phyloP scores from a whole-genome alignment of 2,113 vertebrate species.

The Aegypius monachus region DNA sequence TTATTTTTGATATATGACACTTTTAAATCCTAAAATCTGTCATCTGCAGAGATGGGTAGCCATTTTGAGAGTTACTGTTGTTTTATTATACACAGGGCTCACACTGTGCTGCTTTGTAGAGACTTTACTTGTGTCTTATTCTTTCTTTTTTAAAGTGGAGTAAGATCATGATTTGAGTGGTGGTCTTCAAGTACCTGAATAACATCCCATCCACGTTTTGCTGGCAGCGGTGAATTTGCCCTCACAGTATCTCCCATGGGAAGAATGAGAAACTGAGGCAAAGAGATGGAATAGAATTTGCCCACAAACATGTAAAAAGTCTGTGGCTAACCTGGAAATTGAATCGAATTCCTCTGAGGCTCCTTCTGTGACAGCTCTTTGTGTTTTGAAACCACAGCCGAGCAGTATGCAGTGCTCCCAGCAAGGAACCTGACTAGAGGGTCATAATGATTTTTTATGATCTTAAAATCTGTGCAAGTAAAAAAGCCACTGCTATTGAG shows the following conservation, averaged over 20 bases:
- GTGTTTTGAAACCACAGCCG: neutral
- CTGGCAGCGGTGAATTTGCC: neutral
- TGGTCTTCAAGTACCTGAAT: neutral
- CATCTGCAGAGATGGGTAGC: neutral
- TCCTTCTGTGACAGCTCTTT: neutral
- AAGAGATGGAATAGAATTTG: neutral
- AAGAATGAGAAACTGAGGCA: neutral
- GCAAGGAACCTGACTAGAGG: neutral
- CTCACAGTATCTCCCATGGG: neutral
- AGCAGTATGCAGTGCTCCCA: neutral
- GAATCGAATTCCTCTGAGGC: neutral
- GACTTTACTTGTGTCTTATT: neutral
- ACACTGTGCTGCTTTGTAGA: neutral
- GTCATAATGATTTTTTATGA: neutral
- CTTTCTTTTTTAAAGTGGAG: neutral
- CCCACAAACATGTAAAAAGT: neutral
- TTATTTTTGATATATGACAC: neutral
- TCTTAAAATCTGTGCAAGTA: neutral
- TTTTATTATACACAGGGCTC: neutral
- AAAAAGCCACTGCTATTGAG: accelerated
- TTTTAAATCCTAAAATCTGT: neutral
- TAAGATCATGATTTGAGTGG: neutral
- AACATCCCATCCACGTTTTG: neutral
- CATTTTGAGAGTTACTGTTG: neutral
- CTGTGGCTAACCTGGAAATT: neutral